Percentiles rank a stretch among this genome's conserved stretches.
phyloP scores from a whole-genome alignment of 2,888 invertebrate species.

The Nephrotoma appendiculata region DNA sequence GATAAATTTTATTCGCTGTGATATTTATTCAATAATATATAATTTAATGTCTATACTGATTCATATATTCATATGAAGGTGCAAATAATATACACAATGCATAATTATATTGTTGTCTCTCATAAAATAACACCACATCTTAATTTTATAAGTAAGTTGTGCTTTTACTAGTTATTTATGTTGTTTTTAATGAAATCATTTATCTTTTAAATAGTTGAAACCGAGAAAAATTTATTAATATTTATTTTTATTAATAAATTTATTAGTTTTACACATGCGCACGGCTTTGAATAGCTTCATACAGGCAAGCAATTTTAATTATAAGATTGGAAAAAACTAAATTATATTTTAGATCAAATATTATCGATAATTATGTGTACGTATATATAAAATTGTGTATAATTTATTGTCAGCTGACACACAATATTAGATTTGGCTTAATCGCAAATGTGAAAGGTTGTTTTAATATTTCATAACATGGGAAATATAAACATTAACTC shows the following conservation, averaged over 20 bases:
- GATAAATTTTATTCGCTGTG: not conserved
- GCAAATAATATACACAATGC: not conserved
- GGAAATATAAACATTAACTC: too few relatives aligned
- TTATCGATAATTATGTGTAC: not conserved
- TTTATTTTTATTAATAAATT: not conserved
- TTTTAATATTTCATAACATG: not conserved
- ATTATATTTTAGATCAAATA: not conserved
- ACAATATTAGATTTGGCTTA: not conserved
- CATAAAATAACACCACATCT: not conserved
- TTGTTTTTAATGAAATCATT: not conserved
- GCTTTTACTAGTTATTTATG: not conserved
- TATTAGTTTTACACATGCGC: not conserved
- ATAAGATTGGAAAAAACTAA: not conserved
- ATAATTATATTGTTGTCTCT: not conserved
- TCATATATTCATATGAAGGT: not conserved
- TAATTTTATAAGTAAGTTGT: not conserved
- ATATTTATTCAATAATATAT: not conserved
- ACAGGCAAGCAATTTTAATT: not conserved
- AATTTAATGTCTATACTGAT: not conserved
- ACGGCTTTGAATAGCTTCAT: too few relatives aligned
- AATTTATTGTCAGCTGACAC: not conserved
- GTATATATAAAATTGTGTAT: not conserved
- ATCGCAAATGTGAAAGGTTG: not conserved
- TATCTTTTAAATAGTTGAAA: not conserved
- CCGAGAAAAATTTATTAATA: not conserved